Percentiles rank a stretch among this genome's conserved stretches.
Conservation (phyloP, 2,888 invertebrate species). For the Cephus spinipes region DNA sequence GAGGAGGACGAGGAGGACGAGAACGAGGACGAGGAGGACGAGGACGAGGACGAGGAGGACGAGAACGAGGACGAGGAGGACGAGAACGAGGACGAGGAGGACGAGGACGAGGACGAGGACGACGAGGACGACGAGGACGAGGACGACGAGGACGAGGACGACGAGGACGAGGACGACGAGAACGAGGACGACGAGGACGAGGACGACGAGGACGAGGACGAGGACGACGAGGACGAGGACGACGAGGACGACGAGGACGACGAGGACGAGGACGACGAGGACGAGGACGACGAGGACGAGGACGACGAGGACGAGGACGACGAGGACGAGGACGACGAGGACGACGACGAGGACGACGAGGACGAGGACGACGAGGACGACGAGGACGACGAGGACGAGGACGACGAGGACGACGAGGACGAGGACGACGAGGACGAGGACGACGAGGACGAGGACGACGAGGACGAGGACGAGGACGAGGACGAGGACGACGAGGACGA, state of each 20-base stretch:
- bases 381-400: background rate
- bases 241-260: background rate
- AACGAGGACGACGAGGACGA: too few species aligned
- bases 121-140: too few species aligned
- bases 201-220: background rate
- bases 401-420: background rate
- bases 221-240: too few species aligned
- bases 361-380: background rate
- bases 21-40: too few species aligned
- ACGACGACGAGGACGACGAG: too few species aligned
- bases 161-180: too few species aligned
- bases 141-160: too few species aligned
- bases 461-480: conserved; percentile 5
- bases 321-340: background rate
- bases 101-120: too few species aligned
- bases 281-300: conserved; percentile 5
- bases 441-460: background rate
- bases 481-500: conserved; percentile 2
- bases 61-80: too few species aligned
- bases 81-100: too few species aligned
- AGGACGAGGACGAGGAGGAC: too few species aligned
- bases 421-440: background rate
- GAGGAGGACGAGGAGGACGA: too few species aligned
- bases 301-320: background rate
- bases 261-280: background rate